Evolutionary conservation across 2,113 vertebrate genomes (phyloP), one percentile per base, ranked within the genome.

Genomic region (Datnioides undecimradiatus): DNA sequence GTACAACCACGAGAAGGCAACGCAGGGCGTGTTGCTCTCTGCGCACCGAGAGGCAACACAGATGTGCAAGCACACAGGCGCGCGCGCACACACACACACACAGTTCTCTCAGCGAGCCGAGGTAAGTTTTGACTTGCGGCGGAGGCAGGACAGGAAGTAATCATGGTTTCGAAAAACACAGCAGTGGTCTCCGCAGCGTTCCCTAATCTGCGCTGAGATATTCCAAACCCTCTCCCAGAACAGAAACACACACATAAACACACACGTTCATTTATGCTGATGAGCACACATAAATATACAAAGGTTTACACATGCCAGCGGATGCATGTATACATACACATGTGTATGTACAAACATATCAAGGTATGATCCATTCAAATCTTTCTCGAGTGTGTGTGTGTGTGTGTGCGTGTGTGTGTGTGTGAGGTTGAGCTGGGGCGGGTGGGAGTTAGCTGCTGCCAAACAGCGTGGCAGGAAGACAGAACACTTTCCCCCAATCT

Each of bases 81-180:
- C 34, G 8, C 34, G 8, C 34, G 8, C 41, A 45, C 49, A 25
- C 23, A 63, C 68, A 57, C 40, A 45, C 76, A 79, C 87, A 79
- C 55, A 34, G 51, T 19, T 82, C 76, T 74, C 36, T 65, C 6
- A 52, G 43, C 54, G 54, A 4, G 34, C 2, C 79, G 46, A 43
- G 69, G 36, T 43, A 16, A 29, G 76, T 14, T 43, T 59, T 69
- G 79, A 86, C 81, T 80, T 60, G 67, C 23, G 75, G 89, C 46
- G 79, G 91, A 90, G 77, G 83, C 84, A 91, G 94, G 94, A 90
- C 83, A 95, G 95, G 94, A 97, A 96, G 88, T 87, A 94, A 96
- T 95, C 93, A 93, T 82, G 88, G 91, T 91, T 95, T 95, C 89
- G 82, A 85, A 93, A 95, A 95, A 94, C 76, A 94, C 78, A 82